Base-by-base conservation (phyloP, 2,797 vertebrate genomes). In the Erpetoichthys calabaricus region DNA sequence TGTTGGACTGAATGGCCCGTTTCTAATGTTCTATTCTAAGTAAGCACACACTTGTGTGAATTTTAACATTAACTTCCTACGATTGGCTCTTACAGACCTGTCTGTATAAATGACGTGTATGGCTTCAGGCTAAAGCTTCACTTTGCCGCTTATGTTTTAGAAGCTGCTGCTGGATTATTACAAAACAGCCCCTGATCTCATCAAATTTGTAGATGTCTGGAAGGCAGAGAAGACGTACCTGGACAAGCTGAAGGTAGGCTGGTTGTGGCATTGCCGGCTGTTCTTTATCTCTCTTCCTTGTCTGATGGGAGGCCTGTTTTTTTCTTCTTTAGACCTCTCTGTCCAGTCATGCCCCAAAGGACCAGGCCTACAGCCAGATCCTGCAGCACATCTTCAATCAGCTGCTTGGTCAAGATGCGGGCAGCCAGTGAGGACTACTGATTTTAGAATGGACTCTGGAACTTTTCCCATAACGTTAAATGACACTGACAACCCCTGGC, bases 141-240 rank as follows among this genome's bases (percentile, higher is more conserved):
- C 25, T 44, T 25, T 52, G 55, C 7, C 45, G 42, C 63, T 25
- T 42, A 57, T 9, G 6, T 4, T 4, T 0, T 47, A 98, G 95
- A 91, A 87, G 68, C 79, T 94, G 73, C 77, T 98, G 72, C 86
- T 92, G 52, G 94, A 98, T 54, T 97, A 90, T 64, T 97, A 96
- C 67, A 91, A 88, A 57, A 75, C 80, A 0, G 92, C 92, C 53
- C 90, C 93, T 0, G 94, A 98, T 71, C 70, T 94, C 3, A 88
- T 95, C 68, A 83, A 86, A 55, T 95, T 97, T 70, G 86, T 77
- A 66, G 92, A 98, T 61, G 77, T 80, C 53, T 98, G 94, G 94
- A 91, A 78, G 56, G 89, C 87, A 7, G 91, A 97, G 7, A 90
- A 87, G 2, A 92, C 89, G 51, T 91, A 94, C 73, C 70, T 97